These are phyloP conservation scores for Sebastes oblongus DNA, from an alignment of 2,797 vertebrate species.

Conservation along the genomic window DNA sequence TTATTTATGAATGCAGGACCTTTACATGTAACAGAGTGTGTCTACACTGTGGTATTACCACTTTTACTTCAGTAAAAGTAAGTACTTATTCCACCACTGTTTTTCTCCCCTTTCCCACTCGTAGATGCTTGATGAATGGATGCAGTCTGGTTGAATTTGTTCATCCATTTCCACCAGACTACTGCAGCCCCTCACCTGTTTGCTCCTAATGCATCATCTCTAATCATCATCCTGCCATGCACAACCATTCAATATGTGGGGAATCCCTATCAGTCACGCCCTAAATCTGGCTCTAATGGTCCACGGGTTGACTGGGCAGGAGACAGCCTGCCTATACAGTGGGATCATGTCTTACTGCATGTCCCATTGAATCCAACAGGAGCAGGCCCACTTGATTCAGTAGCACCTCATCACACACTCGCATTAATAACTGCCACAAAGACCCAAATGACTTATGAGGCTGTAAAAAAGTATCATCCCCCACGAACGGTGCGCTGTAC, in stretches of 20 bases:
- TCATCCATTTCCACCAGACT: slow-evolving; percentile 22
- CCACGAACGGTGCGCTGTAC: slow-evolving; percentile 43
- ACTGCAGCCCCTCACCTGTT: slow-evolving; percentile 33
- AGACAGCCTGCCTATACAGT: not conserved
- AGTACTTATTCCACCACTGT: not conserved
- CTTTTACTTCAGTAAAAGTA: no score
- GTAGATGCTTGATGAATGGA: slow-evolving; percentile 23
- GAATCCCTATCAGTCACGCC: slow-evolving; percentile 40
- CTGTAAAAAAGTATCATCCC: slow-evolving; percentile 63
- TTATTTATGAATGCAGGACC: no score
- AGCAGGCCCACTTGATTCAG: slow-evolving; percentile 50
- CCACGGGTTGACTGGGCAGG: slow-evolving; percentile 46
- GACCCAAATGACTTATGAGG: slow-evolving; percentile 65
- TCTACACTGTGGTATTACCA: no score
- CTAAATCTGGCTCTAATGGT: slow-evolving; percentile 48
- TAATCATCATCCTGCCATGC: slow-evolving; percentile 28
- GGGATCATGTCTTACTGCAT: slow-evolving; percentile 26
- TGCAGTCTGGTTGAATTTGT: slow-evolving; percentile 1
- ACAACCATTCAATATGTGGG: slow-evolving; percentile 21
- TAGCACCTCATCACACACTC: slow-evolving; percentile 46
- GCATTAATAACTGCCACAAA: slow-evolving; percentile 69
- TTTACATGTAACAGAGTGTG: no score
- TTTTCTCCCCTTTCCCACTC: not conserved
- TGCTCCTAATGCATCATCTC: slow-evolving; percentile 35
- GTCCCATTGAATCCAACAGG: slow-evolving; percentile 38